Percentiles rank a stretch among this genome's conserved stretches.
These are phyloP conservation scores for Falco peregrinus DNA, from an alignment of 2,797 vertebrate species.

Conservation along the genomic window DNA sequence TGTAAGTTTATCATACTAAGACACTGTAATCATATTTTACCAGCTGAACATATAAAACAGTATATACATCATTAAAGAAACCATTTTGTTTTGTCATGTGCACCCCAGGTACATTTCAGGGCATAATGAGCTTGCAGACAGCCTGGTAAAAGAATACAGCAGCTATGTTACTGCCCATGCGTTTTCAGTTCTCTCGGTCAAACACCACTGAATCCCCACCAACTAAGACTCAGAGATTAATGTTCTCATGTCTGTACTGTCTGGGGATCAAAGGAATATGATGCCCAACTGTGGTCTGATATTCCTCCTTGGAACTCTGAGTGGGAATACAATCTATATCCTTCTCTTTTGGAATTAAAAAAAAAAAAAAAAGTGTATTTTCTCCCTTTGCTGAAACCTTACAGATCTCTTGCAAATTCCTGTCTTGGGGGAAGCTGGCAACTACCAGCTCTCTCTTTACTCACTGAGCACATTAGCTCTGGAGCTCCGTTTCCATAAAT, in stretches of 20 bases:
- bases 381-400: background rate
- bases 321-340: background rate
- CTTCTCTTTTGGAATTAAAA: background rate
- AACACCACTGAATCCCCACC: background rate
- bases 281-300: background rate
- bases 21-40: background rate
- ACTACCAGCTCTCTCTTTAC: background rate
- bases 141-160: background rate
- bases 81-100: background rate
- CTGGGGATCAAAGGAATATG: background rate
- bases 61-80: background rate
- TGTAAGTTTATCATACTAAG: background rate
- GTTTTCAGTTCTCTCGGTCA: background rate
- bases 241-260: background rate
- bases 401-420: background rate
- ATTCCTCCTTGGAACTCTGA: background rate
- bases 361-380: background rate
- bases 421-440: background rate
- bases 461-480: background rate
- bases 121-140: background rate
- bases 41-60: background rate
- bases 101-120: background rate
- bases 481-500: accelerated
- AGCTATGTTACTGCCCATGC: accelerated
- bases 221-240: background rate